These are phyloP conservation scores for Heliconius charithonia DNA, from an alignment of 2,888 invertebrate species.

Conservation along the genomic window DNA sequence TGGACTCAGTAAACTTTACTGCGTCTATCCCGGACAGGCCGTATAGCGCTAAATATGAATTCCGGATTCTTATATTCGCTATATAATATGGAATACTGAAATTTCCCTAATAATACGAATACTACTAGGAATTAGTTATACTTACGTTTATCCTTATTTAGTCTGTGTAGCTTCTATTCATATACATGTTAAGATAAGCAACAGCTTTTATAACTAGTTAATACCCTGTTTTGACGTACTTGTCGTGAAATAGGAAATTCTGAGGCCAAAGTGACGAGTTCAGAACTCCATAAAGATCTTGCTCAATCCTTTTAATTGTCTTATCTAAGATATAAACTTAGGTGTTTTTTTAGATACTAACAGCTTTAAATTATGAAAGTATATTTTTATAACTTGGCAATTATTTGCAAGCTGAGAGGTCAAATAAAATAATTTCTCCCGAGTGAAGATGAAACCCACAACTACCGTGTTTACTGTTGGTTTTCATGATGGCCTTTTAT, in stretches of 20 bases:
- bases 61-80: background rate
- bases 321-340: background rate
- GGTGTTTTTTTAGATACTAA: background rate
- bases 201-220: background rate
- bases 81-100: too few relatives aligned
- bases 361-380: too few relatives aligned
- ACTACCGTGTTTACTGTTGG: too few relatives aligned
- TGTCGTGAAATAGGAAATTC: background rate
- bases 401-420: too few relatives aligned
- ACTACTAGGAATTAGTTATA: background rate
- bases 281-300: background rate
- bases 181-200: background rate
- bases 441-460: too few relatives aligned
- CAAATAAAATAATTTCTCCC: too few relatives aligned
- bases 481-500: too few relatives aligned
- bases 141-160: background rate
- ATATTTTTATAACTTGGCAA: too few relatives aligned
- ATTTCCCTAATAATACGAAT: too few relatives aligned
- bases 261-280: background rate
- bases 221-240: background rate
- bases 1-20: background rate
- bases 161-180: background rate
- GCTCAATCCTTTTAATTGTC: background rate
- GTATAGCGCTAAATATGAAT: background rate
- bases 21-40: background rate